Evolutionary conservation across 1,140 invertebrate genomes (phyloP).

Genomic region (Cardiocondyla obscurior): DNA sequence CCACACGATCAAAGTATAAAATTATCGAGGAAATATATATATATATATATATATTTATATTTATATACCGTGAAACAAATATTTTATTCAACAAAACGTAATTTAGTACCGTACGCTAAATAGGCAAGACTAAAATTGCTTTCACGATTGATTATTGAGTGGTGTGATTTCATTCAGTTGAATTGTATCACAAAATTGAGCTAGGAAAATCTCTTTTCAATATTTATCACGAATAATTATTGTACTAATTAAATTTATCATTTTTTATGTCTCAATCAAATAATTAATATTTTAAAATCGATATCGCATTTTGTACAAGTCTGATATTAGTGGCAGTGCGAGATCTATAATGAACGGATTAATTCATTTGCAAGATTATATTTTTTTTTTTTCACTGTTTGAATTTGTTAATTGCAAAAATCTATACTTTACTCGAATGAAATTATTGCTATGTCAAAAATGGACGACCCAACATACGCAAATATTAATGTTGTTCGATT

Average conservation of each 20-base stretch:
- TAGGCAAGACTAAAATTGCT: constrained; percentile 19
- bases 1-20: background rate
- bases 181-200: constrained; percentile 1
- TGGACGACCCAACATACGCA: background rate
- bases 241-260: constrained; percentile 11
- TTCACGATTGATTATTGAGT: background rate
- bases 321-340: constrained; percentile 20
- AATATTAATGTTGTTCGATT: constrained; percentile 4
- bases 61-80: background rate
- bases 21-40: background rate
- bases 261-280: background rate
- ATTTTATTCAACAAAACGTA: background rate
- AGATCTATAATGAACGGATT: constrained; percentile 7
- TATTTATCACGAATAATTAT: constrained; percentile 17
- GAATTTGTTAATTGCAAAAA: background rate
- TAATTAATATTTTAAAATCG: background rate
- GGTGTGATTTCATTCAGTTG: background rate
- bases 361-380: background rate
- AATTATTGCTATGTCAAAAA: background rate
- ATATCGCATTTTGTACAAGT: constrained; percentile 15
- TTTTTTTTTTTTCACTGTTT: background rate
- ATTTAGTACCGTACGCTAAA: background rate
- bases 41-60: too few species aligned
- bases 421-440: background rate
- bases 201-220: background rate